Conservation (phyloP, 2,113 vertebrate genomes). For the Philantomba maxwellii region DNA sequence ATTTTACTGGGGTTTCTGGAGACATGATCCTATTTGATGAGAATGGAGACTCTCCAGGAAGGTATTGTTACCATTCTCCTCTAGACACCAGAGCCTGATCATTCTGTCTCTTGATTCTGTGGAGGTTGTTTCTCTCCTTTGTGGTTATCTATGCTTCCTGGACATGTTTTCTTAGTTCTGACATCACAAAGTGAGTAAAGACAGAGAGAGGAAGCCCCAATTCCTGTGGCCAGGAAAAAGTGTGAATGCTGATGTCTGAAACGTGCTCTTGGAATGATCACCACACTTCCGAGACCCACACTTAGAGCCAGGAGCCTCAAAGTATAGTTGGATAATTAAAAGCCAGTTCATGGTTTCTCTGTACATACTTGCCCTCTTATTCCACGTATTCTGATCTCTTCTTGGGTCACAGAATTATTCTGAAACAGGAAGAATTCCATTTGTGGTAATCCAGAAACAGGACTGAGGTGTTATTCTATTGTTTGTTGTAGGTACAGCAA, state of each 20-base stretch:
- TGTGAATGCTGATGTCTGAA: not conserved
- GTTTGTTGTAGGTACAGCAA: not conserved
- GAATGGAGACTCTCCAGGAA: conserved; percentile 97
- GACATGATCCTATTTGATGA: conserved; percentile 96
- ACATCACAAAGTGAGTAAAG: not conserved
- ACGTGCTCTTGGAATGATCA: not conserved
- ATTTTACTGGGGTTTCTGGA: conserved; percentile 95
- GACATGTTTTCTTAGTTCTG: not conserved
- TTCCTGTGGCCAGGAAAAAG: not conserved
- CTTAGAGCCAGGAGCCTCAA: not conserved
- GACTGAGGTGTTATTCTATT: not conserved
- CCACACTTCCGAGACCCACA: not conserved
- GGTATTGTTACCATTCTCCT: conserved; percentile 77
- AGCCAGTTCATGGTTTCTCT: not conserved
- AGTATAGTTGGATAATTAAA: not conserved
- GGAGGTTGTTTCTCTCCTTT: not conserved
- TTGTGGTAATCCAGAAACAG: not conserved
- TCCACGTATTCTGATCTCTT: not conserved
- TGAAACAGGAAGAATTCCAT: not conserved
- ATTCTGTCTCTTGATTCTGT: not conserved
- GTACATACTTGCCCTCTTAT: not conserved
- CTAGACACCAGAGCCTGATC: not conserved
- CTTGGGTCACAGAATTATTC: not conserved
- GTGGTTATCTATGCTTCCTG: not conserved
- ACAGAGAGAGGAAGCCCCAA: not conserved